Percentiles rank a stretch among this genome's conserved stretches.
Conservation (phyloP, 2,888 invertebrate genomes). For the Unio delphinus region DNA sequence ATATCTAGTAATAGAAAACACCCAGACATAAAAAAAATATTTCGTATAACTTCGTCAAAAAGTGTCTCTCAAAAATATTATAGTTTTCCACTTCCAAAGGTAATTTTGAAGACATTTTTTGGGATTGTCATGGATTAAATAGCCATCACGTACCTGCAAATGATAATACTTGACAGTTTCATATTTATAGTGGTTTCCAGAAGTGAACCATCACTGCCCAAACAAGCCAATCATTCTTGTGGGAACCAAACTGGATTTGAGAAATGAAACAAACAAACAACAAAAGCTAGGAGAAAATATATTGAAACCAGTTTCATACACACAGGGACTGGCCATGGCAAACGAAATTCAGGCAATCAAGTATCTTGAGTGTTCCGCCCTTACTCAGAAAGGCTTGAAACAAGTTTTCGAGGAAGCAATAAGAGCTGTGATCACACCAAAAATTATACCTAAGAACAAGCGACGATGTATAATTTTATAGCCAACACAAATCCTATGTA, state of each 20-base stretch:
- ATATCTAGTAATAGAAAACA: no score
- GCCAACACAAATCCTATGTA: background rate
- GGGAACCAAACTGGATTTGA: slow-evolving; percentile 96
- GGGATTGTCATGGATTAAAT: no score
- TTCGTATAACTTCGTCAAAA: no score
- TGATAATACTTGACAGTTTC: background rate
- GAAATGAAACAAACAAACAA: slow-evolving; percentile 93
- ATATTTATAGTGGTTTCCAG: slow-evolving; percentile 91
- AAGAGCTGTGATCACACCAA: slow-evolving; percentile 92
- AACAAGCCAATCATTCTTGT: slow-evolving; percentile 97
- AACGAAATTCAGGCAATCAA: slow-evolving; percentile 82
- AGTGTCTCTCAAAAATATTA: no score
- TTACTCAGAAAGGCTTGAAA: slow-evolving; percentile 97
- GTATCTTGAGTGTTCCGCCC: slow-evolving; percentile 97
- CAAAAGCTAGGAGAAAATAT: slow-evolving; percentile 97
- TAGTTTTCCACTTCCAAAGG: no score
- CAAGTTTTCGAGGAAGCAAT: slow-evolving; percentile 99
- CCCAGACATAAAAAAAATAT: no score
- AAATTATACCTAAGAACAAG: slow-evolving; percentile 88
- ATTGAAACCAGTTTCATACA: slow-evolving; percentile 95
- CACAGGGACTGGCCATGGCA: slow-evolving; percentile 84
- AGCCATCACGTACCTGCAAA: no score
- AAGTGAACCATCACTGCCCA: slow-evolving; percentile 99
- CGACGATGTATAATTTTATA: slow-evolving; percentile 73
- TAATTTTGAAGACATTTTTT: no score